Base-by-base conservation (phyloP, 2,888 invertebrate genomes). In the Trissonchulus latispiculum region DNA sequence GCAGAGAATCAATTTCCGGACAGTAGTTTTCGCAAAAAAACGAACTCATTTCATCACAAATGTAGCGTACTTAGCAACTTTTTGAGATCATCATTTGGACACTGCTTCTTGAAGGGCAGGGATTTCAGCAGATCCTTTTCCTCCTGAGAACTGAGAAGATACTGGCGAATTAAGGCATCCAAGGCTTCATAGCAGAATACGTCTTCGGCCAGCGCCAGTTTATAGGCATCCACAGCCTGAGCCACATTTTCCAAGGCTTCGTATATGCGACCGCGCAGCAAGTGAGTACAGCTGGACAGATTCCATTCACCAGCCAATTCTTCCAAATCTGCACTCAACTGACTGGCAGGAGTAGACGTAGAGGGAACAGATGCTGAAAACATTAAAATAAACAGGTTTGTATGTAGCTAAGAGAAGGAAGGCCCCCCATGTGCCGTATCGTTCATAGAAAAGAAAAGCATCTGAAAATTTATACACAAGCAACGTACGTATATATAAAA, bases 181-280 rank as follows among this genome's bases (percentile, higher is more conserved):
- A 68, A 36, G 15, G 69, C 69, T 36, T 73, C 70, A 33, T 31
- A 29, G 36, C 73, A 61, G 36, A 28, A 70, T 2, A 71, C 69
- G 35, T 73, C 73, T 2, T 31, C 31, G 29, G 1, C 2, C 70
- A 73, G 35, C 18, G 70, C 72, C 33, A 29, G 29, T 31, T 71
- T 33, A 59, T 68, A 73, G 32, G 69, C 69, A 8, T 3, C 28
- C 2, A n/a, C n/a, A 23, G 73, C 69, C 59, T 73, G 67, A 1
- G 31, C 1, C 31, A 68, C 28, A 59, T 73, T 73, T 1, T 73
- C 73, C 28, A 73, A 8, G 1, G 29, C 29, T 33, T 73, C 73
- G 37, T 73, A 71, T 36, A 64, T 35, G 31, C 23, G 2, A 33
- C 73, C 73, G 2, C 28, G 2, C 2, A 48, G 48, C n/a, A 73